phyloP scores from a whole-genome alignment of 2,113 vertebrate species.

The pig (Sus scrofa) region DNA sequence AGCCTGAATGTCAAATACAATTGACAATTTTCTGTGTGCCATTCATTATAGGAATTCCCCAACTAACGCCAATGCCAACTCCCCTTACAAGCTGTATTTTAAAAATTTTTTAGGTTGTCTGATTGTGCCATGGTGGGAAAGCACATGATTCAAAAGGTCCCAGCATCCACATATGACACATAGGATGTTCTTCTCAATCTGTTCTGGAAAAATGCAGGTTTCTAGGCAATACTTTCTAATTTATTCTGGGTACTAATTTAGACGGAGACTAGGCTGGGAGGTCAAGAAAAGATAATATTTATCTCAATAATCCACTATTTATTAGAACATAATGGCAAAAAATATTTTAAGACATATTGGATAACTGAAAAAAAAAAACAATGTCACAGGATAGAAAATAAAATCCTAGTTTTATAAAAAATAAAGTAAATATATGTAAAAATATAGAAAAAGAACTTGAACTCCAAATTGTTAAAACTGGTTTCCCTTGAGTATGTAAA shows the following conservation, averaged over 20 bases:
- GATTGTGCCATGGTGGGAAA: conserved; percentile 16
- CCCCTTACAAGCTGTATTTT: neutral
- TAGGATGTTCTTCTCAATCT: conserved; percentile 6
- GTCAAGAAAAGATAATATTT: conserved; percentile 8
- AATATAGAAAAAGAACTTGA: neutral
- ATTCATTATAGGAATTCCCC: conserved; percentile 61
- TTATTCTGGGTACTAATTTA: neutral
- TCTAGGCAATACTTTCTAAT: conserved; percentile 10
- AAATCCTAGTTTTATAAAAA: conserved; percentile 18
- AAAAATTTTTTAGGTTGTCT: conserved; percentile 8
- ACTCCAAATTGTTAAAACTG: neutral
- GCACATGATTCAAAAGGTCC: neutral
- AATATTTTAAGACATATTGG: neutral
- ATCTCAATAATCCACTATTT: neutral
- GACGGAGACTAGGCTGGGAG: neutral
- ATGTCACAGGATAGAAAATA: neutral
- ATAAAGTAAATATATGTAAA: conserved; percentile 2
- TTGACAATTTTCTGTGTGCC: conserved; percentile 61
- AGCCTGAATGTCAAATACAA: conserved; percentile 67
- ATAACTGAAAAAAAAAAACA: conserved; percentile 25
- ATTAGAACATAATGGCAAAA: conserved; percentile 57
- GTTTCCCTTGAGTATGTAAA: neutral
- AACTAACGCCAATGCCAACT: conserved; percentile 54
- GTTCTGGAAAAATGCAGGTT: conserved; percentile 10
- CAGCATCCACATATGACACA: neutral